These are phyloP conservation scores for Platichthys stellatus DNA, from an alignment of 2,113 vertebrate genomes.

Conservation along the genomic window DNA sequence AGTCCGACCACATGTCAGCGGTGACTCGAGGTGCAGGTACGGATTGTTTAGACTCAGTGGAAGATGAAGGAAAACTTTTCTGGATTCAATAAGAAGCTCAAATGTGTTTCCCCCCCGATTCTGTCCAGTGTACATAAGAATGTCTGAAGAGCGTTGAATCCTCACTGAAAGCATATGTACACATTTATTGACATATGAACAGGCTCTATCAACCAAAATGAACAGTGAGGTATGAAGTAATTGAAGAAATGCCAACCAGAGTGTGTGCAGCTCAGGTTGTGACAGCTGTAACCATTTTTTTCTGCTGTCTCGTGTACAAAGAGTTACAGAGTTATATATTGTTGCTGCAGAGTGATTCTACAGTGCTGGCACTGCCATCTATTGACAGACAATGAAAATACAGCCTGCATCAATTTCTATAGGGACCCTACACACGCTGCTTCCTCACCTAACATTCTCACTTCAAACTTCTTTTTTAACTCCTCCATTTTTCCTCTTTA, in stretches of 20 bases:
- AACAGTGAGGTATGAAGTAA: conserved; percentile 44
- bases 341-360: conserved; percentile 63
- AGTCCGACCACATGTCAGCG: not conserved
- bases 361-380: conserved; percentile 85
- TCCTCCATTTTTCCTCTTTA: conserved; percentile 8
- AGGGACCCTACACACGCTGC: conserved; percentile 30
- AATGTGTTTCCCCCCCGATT: conserved; percentile 7
- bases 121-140: conserved; percentile 47
- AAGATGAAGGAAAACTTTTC: conserved; percentile 77
- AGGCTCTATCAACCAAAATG: conserved; percentile 33
- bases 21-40: conserved; percentile 47
- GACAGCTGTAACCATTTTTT: conserved; percentile 22
- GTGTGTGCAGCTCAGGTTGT: conserved; percentile 2
- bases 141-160: conserved; percentile 22
- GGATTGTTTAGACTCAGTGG: conserved; percentile 42
- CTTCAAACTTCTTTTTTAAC: conserved; percentile 1
- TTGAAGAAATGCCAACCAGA: not conserved
- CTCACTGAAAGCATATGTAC: conserved; percentile 33
- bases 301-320: conserved; percentile 60
- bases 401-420: conserved; percentile 68
- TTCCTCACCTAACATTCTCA: conserved; percentile 3
- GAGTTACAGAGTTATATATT: conserved; percentile 66
- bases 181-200: not conserved
- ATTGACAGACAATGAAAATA: conserved; percentile 70
- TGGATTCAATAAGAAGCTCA: conserved; percentile 58